phyloP scores from a whole-genome alignment of 2,888 invertebrate species.

The Maniola hyperantus region DNA sequence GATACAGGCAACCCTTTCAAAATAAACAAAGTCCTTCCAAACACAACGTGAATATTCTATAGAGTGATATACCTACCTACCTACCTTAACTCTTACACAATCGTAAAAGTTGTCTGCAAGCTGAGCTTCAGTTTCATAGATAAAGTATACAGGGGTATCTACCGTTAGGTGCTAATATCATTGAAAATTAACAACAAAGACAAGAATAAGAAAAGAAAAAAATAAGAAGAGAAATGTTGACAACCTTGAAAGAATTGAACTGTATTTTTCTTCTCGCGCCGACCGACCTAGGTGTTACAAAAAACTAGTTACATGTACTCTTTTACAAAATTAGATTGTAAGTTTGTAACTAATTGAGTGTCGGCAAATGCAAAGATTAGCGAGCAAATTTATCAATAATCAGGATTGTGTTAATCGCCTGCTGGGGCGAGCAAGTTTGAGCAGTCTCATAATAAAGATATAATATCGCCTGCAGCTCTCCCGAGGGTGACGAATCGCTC shows the following conservation, averaged over 20 bases:
- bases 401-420: slow-evolving; percentile 73
- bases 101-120: too few species aligned
- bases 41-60: neutral
- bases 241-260: neutral
- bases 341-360: slow-evolving; percentile 13
- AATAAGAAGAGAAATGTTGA: neutral
- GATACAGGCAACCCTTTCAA: slow-evolving; percentile 58
- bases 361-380: slow-evolving; percentile 30
- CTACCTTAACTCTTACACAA: slow-evolving; percentile 11
- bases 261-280: too few species aligned
- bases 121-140: too few species aligned
- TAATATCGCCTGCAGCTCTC: slow-evolving; percentile 74
- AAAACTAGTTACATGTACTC: too few species aligned
- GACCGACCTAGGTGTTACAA: too few species aligned
- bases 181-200: too few species aligned
- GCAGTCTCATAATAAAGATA: slow-evolving; percentile 78
- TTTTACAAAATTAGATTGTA: neutral
- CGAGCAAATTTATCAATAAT: slow-evolving; percentile 79
- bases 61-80: neutral
- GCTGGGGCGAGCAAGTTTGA: slow-evolving; percentile 59
- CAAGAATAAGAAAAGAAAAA: too few species aligned
- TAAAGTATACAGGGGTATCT: too few species aligned
- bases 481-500: slow-evolving; percentile 81
- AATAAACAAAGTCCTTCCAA: slow-evolving; percentile 53
- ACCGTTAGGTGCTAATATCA: too few species aligned